These are phyloP conservation scores for Dione juno DNA, from an alignment of 2,888 invertebrate species.

Conservation along the genomic window DNA sequence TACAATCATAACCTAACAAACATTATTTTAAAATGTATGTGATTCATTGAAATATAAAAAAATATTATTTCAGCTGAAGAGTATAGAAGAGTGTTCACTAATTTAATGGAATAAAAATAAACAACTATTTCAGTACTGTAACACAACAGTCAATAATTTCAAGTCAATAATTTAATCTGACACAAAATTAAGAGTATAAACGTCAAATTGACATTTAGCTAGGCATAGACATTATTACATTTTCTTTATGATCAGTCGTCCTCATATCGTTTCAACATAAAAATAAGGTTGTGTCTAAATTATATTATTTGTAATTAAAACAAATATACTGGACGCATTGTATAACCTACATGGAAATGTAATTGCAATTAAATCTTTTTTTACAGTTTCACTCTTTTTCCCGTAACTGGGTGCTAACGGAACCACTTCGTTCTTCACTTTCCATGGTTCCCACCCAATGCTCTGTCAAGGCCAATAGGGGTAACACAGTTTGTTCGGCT, in stretches of 20 bases:
- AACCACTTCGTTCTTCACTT: too few relatives aligned
- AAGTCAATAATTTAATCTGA: not conserved
- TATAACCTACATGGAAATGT: too few relatives aligned
- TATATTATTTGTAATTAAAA: too few relatives aligned
- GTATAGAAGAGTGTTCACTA: not conserved
- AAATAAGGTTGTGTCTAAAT: not conserved
- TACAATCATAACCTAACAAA: constrained; percentile 29
- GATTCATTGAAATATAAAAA: not conserved
- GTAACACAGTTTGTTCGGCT: too few relatives aligned
- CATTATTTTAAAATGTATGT: not conserved
- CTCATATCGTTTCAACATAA: not conserved
- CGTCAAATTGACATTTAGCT: constrained; percentile 7
- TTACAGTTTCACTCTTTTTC: too few relatives aligned
- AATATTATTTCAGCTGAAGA: not conserved
- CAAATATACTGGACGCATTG: too few relatives aligned
- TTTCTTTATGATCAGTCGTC: constrained; percentile 1
- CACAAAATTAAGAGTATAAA: not conserved
- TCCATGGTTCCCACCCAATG: too few relatives aligned
- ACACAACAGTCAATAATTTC: not conserved
- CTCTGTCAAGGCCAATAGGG: too few relatives aligned
- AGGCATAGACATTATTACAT: constrained; percentile 10
- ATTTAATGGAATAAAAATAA: not conserved
- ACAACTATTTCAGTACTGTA: not conserved
- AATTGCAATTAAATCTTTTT: too few relatives aligned
- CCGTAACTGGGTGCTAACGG: too few relatives aligned